Base-by-base conservation (phyloP, 1,140 invertebrate species). In the Orius laevigatus region DNA sequence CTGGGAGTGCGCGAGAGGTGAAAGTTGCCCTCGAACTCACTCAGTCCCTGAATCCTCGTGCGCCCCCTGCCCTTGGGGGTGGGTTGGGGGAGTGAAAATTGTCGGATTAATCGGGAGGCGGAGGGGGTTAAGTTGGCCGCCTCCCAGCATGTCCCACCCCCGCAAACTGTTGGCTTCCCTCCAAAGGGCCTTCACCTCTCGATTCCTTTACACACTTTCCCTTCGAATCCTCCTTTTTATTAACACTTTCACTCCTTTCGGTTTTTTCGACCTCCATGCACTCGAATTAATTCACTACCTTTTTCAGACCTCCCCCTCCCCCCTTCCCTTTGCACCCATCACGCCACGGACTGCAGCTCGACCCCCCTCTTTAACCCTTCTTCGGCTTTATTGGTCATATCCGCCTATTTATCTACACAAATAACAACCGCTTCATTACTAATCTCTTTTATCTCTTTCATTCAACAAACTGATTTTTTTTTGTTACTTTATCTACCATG, bases 101-200 rank as follows among this genome's bases (percentile, higher is more conserved):
- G 19, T 18, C 40, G 15, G 14, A 19, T 42, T 19, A 11, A 15
- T 18, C 19, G 10, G 14, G 15, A 18, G n/a, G 14, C 10, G 16
- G 19, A 38, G 36, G 36, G 12, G 36, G 12, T 42, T 42, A 14
- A 19, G 40, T 18, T 14, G n/a, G n/a, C 40, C 19, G 14, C 19
- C 40, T 18, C n/a, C 36, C 15, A 38, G 36, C n/a, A 42, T 15
- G 40, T 42, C 15, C n/a, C 15, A 42, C 14, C 40, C 40, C 15
- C 14, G 15, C 40, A 18, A 42, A 18, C 40, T 42, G 14, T 11
- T 11, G 40, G 36, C 36, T 38, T 42, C 14, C 40, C 15, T 15
- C 40, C 19, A 42, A 42, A 42, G 15, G 14, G 6, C 40, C 19
- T 42, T 42, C 40, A 15, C 36, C 36, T 5, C 5, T 25, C 25